Evolutionary conservation across 2,797 vertebrate genomes (phyloP).

Genomic region (Furcifer pardalis): DNA sequence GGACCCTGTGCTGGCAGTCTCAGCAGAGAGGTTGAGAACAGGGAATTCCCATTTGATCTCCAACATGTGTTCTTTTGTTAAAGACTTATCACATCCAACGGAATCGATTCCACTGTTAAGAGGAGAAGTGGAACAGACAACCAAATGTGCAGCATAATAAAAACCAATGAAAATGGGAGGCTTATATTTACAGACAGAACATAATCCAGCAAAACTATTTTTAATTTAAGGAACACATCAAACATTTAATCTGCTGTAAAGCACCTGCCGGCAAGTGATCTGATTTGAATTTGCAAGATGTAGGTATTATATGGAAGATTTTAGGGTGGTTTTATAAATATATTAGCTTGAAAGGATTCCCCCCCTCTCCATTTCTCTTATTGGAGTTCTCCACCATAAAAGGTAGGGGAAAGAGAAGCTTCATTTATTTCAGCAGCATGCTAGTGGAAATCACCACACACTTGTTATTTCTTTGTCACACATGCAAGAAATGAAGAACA

Average conservation of each 20-base stretch:
- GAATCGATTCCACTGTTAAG: not conserved
- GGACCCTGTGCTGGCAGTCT: not conserved
- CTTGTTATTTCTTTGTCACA: not conserved
- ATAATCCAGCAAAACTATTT: conserved; percentile 18
- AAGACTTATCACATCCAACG: not conserved
- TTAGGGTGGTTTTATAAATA: not conserved
- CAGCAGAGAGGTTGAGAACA: not conserved
- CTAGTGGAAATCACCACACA: not conserved
- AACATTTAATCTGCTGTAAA: not conserved
- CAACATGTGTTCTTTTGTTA: conserved; percentile 22
- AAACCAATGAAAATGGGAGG: not conserved
- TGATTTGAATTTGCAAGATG: not conserved
- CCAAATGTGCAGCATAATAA: not conserved
- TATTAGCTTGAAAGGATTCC: not conserved
- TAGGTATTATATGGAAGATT: not conserved
- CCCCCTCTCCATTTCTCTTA: not conserved
- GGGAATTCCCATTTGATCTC: conserved; percentile 6
- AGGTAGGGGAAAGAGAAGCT: not conserved
- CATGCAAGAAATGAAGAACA: not conserved
- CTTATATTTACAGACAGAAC: conserved; percentile 4
- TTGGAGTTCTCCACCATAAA: not conserved
- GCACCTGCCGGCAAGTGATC: not conserved
- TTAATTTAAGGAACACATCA: conserved; percentile 16
- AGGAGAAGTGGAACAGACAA: conserved; percentile 13
- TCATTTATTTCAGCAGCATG: not conserved